These are phyloP conservation scores for Drosophila watanabei DNA, from an alignment of 1,140 invertebrate species.

Conservation along the genomic window DNA sequence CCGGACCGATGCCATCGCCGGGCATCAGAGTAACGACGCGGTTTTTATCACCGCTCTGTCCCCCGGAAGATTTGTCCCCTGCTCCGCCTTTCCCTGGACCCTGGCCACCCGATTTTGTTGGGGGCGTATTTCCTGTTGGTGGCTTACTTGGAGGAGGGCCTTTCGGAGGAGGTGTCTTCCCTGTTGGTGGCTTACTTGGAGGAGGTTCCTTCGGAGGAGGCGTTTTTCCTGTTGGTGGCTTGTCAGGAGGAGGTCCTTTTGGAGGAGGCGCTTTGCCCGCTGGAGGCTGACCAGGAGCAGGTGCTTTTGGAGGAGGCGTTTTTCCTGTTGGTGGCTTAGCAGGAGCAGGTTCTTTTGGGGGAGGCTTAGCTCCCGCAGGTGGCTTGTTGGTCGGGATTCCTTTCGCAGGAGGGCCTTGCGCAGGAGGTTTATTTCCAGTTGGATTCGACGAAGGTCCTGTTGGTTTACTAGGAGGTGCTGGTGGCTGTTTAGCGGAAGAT, in stretches of 20 bases:
- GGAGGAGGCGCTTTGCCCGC: not conserved
- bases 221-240: not conserved
- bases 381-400: not conserved
- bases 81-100: not conserved
- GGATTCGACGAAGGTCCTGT: not conserved
- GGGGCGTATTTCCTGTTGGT: not conserved
- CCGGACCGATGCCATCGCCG: constrained; percentile 99
- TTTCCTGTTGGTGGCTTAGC: not conserved
- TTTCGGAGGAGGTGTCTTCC: constrained; percentile 1
- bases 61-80: not conserved
- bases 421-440: not conserved
- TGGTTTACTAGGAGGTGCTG: not conserved
- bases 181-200: not conserved
- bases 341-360: not conserved
- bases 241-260: not conserved
- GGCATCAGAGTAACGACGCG: constrained; percentile 92
- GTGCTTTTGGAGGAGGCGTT: not conserved
- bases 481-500: not conserved
- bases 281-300: not conserved
- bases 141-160: not conserved
- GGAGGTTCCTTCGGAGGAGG: not conserved
- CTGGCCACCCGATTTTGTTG: not conserved
- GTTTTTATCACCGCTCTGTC: not conserved
- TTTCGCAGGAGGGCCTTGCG: not conserved
- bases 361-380: not conserved